Conservation (phyloP, 2,113 vertebrate genomes). For the Tachysurus vachellii region DNA sequence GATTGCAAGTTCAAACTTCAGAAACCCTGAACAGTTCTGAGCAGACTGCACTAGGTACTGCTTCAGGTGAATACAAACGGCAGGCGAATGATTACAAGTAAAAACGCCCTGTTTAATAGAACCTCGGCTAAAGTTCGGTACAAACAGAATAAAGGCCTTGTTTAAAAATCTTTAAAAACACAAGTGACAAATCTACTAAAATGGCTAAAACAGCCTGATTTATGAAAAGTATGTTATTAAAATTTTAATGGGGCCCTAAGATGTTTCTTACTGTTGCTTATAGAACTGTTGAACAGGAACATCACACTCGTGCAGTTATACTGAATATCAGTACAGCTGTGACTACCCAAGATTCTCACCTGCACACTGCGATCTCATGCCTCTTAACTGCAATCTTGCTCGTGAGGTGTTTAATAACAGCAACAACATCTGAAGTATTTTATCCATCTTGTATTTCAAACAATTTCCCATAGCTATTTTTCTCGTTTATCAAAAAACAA, state of each 20-base stretch:
- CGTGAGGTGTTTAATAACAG: too few species aligned
- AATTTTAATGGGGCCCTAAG: not conserved
- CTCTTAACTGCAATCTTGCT: too few species aligned
- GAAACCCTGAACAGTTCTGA: not conserved
- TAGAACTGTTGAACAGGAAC: not conserved
- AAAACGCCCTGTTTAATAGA: not conserved
- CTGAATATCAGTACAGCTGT: not conserved
- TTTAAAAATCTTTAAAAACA: not conserved
- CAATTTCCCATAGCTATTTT: not conserved
- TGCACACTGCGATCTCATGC: too few species aligned
- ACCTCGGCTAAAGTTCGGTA: not conserved
- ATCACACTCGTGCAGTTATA: not conserved
- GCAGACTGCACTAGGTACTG: too few species aligned
- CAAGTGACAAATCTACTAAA: not conserved
- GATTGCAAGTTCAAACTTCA: not conserved
- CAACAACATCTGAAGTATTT: not conserved
- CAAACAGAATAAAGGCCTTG: not conserved
- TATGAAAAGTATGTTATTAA: too few species aligned
- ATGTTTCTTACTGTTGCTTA: not conserved
- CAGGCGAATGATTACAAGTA: not conserved
- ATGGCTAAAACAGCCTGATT: not conserved
- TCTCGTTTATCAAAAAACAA: not conserved
- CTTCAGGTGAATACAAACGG: too few species aligned
- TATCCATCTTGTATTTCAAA: not conserved
- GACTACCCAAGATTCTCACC: too few species aligned